Evolutionary conservation across 1,140 invertebrate genomes (phyloP).

Genomic region (Antheraea pernyi): DNA sequence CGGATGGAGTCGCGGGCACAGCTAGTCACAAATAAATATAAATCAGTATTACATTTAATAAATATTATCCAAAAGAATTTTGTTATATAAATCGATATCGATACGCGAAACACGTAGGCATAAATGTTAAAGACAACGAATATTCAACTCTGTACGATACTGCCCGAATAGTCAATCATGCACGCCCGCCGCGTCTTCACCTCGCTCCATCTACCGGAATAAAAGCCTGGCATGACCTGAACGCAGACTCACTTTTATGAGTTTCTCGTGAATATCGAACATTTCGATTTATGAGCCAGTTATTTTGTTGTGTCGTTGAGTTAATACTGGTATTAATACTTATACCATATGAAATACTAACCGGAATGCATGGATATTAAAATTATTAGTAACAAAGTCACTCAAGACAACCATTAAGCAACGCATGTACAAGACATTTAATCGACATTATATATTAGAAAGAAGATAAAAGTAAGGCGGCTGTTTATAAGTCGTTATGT

Average conservation of each 20-base stretch:
- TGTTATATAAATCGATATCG: neutral
- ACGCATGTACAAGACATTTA: no score
- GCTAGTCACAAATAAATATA: no score
- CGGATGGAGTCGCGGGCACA: no score
- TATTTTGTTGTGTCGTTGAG: conserved; percentile 5
- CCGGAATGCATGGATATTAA: no score
- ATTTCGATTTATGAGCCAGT: conserved; percentile 11
- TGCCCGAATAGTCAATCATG: conserved; percentile 34
- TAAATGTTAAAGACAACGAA: neutral
- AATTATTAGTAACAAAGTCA: no score
- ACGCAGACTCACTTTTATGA: conserved; percentile 34
- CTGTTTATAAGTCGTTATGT: no score
- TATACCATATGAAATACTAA: no score
- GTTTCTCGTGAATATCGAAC: conserved; percentile 31
- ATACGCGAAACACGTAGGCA: conserved; percentile 16
- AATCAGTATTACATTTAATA: neutral
- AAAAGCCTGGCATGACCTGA: conserved; percentile 45
- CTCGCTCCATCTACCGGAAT: conserved; percentile 48
- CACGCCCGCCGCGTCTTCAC: conserved; percentile 29
- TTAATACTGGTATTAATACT: neutral
- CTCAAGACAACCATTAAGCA: no score
- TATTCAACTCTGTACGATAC: neutral
- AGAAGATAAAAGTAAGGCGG: no score
- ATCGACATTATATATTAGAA: no score
- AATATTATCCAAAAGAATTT: neutral